A percentile compares a stretch with the other conserved stretches of the same genome.
These are phyloP conservation scores for Hycleus phaleratus DNA, from an alignment of 1,140 invertebrate genomes.

Conservation along the genomic window DNA sequence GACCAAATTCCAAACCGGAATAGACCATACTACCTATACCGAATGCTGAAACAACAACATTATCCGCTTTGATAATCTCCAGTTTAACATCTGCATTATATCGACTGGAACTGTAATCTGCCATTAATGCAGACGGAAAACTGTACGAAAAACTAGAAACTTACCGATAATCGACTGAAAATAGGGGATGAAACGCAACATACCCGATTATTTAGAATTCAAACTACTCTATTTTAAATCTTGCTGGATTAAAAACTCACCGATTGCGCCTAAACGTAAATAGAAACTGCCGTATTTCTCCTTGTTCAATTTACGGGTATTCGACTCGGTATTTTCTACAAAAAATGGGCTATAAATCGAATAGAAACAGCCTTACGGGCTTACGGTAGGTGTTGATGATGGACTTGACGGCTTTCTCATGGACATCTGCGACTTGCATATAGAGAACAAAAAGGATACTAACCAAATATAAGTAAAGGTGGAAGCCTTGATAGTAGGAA, in stretches of 20 bases:
- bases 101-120: background rate
- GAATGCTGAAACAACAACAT: constrained; percentile 23
- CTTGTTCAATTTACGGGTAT: constrained; percentile 4
- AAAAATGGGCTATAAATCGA: constrained; percentile 16
- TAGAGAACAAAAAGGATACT: constrained; percentile 75
- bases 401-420: constrained; percentile 49
- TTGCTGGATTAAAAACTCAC: constrained; percentile 36
- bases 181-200: background rate
- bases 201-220: background rate
- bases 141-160: background rate
- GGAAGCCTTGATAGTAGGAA: constrained; percentile 70
- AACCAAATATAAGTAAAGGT: constrained; percentile 71
- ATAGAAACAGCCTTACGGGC: constrained; percentile 1
- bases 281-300: constrained; percentile 66
- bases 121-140: background rate
- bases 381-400: constrained; percentile 43
- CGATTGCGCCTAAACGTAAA: constrained; percentile 69
- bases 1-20: constrained; percentile 86
- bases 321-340: constrained; percentile 37
- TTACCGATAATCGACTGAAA: background rate
- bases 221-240: constrained; percentile 10
- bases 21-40: constrained; percentile 57
- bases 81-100: no score
- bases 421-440: constrained; percentile 65
- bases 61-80: no score